These are phyloP conservation scores for Limnodromus scolopaceus DNA, from an alignment of 2,797 vertebrate genomes.

Conservation along the genomic window DNA sequence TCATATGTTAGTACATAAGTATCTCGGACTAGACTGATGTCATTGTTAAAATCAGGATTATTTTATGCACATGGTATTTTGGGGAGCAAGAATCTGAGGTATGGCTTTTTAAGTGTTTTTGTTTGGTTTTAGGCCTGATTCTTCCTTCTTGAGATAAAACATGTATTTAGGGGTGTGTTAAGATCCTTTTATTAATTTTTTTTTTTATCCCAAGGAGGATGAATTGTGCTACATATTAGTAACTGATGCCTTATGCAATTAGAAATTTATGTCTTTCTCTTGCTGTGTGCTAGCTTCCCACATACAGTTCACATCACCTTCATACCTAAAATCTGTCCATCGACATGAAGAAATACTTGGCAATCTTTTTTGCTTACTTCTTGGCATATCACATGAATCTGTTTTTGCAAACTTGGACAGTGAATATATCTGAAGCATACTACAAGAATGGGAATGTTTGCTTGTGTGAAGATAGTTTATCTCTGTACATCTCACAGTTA, in stretches of 20 bases:
- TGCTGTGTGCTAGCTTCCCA: background rate
- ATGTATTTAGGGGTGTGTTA: background rate
- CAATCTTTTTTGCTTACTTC: background rate
- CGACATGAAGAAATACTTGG: background rate
- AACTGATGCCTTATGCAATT: slow-evolving; percentile 35
- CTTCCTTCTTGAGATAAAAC: background rate
- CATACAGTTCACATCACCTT: background rate
- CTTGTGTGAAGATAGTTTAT: background rate
- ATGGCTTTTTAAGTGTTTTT: background rate
- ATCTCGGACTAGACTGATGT: background rate
- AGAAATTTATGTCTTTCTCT: background rate
- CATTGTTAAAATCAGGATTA: background rate
- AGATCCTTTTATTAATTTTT: background rate
- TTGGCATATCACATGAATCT: background rate
- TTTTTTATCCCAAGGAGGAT: background rate
- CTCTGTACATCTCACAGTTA: background rate
- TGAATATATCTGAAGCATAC: background rate
- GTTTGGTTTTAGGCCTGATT: background rate
- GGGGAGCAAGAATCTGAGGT: background rate
- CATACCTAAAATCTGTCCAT: background rate
- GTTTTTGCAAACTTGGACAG: background rate
- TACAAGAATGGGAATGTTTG: background rate
- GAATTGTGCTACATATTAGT: background rate
- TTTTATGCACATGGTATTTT: background rate
- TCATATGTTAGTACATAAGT: background rate